Conservation (phyloP, 2,113 vertebrate species). For the Hirundichthys speculiger region DNA sequence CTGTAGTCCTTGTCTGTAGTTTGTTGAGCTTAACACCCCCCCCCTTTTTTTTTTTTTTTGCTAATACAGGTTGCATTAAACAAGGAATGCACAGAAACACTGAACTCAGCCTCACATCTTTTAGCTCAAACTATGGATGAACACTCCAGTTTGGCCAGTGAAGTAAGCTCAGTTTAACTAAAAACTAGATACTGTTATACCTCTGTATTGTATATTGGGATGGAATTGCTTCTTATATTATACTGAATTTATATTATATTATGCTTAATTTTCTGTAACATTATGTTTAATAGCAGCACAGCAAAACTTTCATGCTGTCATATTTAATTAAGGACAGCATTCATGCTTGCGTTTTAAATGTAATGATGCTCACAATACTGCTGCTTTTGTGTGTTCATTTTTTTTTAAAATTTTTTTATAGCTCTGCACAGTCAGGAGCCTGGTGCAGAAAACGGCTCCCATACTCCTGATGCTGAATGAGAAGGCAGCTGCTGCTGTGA, state of each 20-base stretch:
- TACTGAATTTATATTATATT: too few species aligned
- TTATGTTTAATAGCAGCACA: too few species aligned
- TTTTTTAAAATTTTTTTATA: too few species aligned
- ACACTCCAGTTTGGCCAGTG: constrained; percentile 73
- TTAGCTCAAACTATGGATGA: constrained; percentile 73
- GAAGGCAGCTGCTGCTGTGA: constrained; percentile 70
- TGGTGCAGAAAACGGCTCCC: constrained; percentile 73
- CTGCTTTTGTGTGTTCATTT: neutral
- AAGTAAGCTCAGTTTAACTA: constrained; percentile 65
- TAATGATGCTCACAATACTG: neutral
- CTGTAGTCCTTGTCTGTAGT: too few species aligned
- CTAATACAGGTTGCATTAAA: constrained; percentile 71
- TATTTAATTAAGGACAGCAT: neutral
- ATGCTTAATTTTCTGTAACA: too few species aligned
- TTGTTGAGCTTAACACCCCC: neutral
- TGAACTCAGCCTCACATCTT: constrained; percentile 58
- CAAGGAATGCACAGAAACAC: constrained; percentile 41
- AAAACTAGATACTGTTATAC: neutral
- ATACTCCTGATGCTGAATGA: constrained; percentile 76
- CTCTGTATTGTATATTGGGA: neutral
- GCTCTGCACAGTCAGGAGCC: constrained; percentile 71
- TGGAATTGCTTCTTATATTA: too few species aligned
- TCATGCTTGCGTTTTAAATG: neutral
- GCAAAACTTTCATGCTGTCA: too few species aligned
- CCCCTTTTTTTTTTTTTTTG: neutral